Percentiles rank a stretch among this genome's conserved stretches.
phyloP scores from a whole-genome alignment of 2,888 invertebrate genomes.

The Phrixothrix hirtus region DNA sequence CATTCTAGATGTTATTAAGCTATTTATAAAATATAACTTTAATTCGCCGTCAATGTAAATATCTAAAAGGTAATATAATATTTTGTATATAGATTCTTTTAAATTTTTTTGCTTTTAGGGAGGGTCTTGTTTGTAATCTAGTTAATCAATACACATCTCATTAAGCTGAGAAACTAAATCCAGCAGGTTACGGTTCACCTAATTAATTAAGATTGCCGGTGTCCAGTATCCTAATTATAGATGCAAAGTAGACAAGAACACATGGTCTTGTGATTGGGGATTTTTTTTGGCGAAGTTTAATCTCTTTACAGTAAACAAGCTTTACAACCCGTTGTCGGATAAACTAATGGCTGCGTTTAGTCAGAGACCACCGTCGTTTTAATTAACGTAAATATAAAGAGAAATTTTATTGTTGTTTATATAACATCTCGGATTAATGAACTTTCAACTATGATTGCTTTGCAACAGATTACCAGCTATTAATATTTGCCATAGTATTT shows the following conservation, averaged over 20 bases:
- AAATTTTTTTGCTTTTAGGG: conserved; percentile 5
- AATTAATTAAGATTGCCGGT: conserved; percentile 27
- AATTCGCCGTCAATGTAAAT: no score
- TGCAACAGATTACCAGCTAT: no score
- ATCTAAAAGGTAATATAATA: no score
- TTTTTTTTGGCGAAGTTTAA: conserved; percentile 13
- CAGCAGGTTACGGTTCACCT: conserved; percentile 24
- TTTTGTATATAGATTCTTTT: neutral
- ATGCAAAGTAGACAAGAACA: conserved; percentile 23
- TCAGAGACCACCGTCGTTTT: neutral
- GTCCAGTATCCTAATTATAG: conserved; percentile 29
- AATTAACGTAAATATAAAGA: no score
- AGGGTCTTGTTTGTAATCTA: conserved; percentile 10
- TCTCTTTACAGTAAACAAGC: conserved; percentile 5
- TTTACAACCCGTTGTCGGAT: neutral
- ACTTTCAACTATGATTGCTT: no score
- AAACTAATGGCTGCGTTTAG: neutral
- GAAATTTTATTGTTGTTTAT: no score
- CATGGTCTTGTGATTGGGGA: conserved; percentile 9
- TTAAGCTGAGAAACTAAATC: conserved; percentile 21
- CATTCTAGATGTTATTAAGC: no score
- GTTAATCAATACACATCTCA: conserved; percentile 21
- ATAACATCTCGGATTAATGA: no score
- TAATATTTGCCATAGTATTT: no score
- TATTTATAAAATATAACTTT: no score